phyloP scores from a whole-genome alignment of 2,113 vertebrate genomes.

The Petrocephalus zakoni region DNA sequence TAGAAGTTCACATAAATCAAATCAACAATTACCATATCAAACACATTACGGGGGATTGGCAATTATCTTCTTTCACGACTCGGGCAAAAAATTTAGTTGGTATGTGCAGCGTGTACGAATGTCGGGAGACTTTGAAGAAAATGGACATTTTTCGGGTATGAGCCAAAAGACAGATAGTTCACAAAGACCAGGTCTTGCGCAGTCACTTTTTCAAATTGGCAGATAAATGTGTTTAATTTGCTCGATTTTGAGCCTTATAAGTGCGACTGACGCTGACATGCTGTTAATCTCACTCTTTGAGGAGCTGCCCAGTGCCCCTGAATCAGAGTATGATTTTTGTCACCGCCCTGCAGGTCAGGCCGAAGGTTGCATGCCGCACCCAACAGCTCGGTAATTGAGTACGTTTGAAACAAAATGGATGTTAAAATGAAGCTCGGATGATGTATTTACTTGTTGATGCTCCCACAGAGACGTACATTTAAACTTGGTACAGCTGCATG shows the following conservation, averaged over 20 bases:
- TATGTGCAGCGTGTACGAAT: not conserved
- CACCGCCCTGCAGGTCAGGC: not conserved
- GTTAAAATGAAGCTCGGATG: not conserved
- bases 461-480: not conserved
- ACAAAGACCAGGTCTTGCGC: slow-evolving; percentile 27
- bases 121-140: slow-evolving; percentile 8
- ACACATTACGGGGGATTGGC: not conserved
- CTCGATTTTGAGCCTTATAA: not conserved
- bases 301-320: not conserved
- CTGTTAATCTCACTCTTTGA: slow-evolving; percentile 49
- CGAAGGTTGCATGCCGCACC: slow-evolving; percentile 24
- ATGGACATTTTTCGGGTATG: slow-evolving; percentile 22
- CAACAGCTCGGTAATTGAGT: slow-evolving; percentile 25
- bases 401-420: not conserved
- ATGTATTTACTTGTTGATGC: not conserved
- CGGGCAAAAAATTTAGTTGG: not conserved
- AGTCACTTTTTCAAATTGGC: slow-evolving; percentile 45
- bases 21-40: slow-evolving; percentile 16
- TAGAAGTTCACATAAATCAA: not conserved
- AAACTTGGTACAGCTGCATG: not conserved
- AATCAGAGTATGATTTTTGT: not conserved
- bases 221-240: slow-evolving; percentile 40
- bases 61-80: not conserved
- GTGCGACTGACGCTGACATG: slow-evolving; percentile 48
- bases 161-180: slow-evolving; percentile 35